Conservation (phyloP, 2,888 invertebrate species). For the Antheraea assamensis region DNA sequence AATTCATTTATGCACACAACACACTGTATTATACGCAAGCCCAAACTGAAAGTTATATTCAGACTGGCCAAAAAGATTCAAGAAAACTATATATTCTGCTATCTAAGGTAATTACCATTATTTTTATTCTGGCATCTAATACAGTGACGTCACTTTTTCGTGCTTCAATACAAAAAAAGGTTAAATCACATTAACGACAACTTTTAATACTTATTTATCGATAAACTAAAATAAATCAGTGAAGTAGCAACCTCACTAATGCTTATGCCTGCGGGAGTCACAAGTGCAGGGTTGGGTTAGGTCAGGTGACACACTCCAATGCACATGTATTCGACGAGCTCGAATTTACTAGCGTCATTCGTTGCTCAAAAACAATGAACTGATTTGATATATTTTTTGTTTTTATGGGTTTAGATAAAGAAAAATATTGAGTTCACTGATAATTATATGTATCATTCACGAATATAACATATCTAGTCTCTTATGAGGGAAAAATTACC, state of each 20-base stretch:
- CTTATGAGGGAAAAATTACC: not conserved
- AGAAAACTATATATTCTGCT: too few relatives aligned
- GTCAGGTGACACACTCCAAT: conserved; percentile 74
- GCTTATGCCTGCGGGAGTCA: conserved; percentile 54
- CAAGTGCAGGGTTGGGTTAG: conserved; percentile 78
- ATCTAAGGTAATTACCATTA: too few relatives aligned
- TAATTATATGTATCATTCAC: not conserved
- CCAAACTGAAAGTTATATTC: too few relatives aligned
- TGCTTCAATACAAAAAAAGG: not conserved
- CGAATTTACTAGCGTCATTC: conserved; percentile 22
- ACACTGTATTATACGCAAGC: too few relatives aligned
- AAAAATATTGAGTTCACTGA: not conserved
- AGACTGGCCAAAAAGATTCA: too few relatives aligned
- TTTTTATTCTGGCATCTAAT: too few relatives aligned
- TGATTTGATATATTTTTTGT: conserved; percentile 5
- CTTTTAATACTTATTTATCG: conserved; percentile 31
- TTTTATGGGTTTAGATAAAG: not conserved
- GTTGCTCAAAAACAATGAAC: conserved; percentile 21
- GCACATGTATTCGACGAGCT: conserved; percentile 53
- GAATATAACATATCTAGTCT: not conserved
- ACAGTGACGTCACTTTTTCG: too few relatives aligned
- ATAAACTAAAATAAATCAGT: conserved; percentile 29
- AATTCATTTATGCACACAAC: too few relatives aligned
- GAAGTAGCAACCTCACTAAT: conserved; percentile 45
- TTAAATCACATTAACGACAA: not conserved